These are phyloP conservation scores for Caranx ignobilis DNA, from an alignment of 2,113 vertebrate genomes.

Conservation along the genomic window DNA sequence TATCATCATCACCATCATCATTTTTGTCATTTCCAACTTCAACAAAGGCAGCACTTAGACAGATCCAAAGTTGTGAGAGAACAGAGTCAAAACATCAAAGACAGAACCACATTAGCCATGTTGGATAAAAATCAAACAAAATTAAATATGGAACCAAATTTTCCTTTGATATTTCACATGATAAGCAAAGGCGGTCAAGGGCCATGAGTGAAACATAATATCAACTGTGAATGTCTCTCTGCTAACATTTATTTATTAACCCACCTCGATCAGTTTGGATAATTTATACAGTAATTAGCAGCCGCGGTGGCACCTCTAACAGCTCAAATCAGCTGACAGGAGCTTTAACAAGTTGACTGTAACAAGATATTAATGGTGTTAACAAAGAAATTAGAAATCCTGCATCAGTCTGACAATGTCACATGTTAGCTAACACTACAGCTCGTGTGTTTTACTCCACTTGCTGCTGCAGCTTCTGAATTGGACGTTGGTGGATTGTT, in stretches of 20 bases:
- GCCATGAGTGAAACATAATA: conserved; percentile 25
- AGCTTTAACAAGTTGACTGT: conserved; percentile 7
- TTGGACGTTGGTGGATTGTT: conserved; percentile 15
- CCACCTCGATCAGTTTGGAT: background rate
- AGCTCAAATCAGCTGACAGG: background rate
- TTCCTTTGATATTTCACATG: conserved; percentile 10
- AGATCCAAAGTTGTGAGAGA: background rate
- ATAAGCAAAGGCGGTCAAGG: background rate
- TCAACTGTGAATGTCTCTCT: background rate
- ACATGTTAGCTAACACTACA: background rate
- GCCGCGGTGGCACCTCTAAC: background rate
- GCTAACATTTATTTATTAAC: background rate
- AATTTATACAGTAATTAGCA: background rate
- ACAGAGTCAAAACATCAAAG: conserved; percentile 23
- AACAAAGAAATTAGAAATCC: background rate
- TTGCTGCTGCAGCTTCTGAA: conserved; percentile 10
- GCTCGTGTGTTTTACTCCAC: background rate
- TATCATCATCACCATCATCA: conserved; percentile 11
- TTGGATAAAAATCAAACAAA: conserved; percentile 24
- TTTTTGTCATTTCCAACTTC: conserved; percentile 7
- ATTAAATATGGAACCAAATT: conserved; percentile 12
- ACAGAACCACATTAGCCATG: background rate
- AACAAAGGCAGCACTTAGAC: conserved; percentile 6
- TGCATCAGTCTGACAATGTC: conserved; percentile 13
- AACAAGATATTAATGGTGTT: conserved; percentile 10